Conservation (phyloP, 2,113 vertebrate genomes). For the Dipodomys stephensi region DNA sequence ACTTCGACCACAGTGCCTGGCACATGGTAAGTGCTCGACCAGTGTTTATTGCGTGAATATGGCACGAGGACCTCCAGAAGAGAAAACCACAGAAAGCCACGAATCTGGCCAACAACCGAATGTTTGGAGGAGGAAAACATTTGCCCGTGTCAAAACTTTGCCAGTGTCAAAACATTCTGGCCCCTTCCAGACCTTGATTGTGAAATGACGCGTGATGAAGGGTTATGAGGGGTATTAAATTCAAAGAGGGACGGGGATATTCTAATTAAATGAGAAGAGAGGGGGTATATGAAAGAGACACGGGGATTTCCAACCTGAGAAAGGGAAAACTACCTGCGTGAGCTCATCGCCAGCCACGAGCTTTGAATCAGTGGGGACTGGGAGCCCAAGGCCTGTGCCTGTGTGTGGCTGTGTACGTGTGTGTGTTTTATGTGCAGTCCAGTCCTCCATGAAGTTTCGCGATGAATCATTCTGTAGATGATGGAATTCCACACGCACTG, state of each 20-base stretch:
- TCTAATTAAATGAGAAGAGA: conserved; percentile 5
- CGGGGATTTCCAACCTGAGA: not conserved
- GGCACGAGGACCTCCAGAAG: not conserved
- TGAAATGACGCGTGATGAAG: conserved; percentile 39
- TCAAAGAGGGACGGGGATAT: conserved; percentile 13
- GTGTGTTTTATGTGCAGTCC: not conserved
- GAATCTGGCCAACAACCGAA: not conserved
- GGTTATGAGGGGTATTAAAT: conserved; percentile 28
- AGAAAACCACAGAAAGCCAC: conserved; percentile 2
- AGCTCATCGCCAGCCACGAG: not conserved
- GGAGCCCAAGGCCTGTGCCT: not conserved
- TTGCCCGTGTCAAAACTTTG: conserved; percentile 7
- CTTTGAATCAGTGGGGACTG: not conserved
- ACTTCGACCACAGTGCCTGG: not conserved
- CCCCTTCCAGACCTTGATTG: not conserved
- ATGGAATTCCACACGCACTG: conserved; percentile 23
- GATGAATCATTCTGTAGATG: conserved; percentile 52
- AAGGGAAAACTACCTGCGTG: not conserved
- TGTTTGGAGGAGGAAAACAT: conserved; percentile 40
- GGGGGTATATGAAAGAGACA: not conserved
- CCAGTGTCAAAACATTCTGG: conserved; percentile 25
- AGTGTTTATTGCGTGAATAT: not conserved
- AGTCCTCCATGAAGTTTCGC: not conserved
- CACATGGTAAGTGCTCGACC: not conserved
- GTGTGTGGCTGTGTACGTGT: no score